phyloP scores from a whole-genome alignment of 2,888 invertebrate genomes.

The Glyphotaelius pellucidus region DNA sequence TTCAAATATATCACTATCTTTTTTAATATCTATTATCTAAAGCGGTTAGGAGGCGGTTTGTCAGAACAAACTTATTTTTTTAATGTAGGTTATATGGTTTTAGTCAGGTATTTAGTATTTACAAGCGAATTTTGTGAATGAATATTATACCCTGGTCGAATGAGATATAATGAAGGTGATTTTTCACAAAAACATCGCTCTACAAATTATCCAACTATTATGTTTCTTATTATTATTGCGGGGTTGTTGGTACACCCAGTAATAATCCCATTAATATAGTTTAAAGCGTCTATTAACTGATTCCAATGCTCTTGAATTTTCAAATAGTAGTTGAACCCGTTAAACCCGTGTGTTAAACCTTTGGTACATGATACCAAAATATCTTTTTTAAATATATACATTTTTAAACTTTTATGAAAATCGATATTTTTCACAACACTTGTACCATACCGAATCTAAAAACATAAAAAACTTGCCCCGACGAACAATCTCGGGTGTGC shows the following conservation, averaged over 20 bases:
- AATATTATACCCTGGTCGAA: background rate
- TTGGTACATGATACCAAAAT: background rate
- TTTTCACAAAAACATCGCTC: too few relatives aligned
- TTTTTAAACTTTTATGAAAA: background rate
- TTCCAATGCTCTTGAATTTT: background rate
- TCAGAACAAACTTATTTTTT: too few relatives aligned
- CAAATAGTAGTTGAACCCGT: background rate
- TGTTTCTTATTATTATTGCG: too few relatives aligned
- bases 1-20: background rate
- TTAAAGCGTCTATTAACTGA: background rate
- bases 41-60: too few relatives aligned
- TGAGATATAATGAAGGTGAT: background rate
- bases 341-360: background rate
- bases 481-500: background rate
- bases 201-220: too few relatives aligned
- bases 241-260: background rate
- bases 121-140: too few relatives aligned
- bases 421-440: background rate
- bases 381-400: too few relatives aligned
- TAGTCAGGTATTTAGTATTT: too few relatives aligned
- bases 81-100: too few relatives aligned
- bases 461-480: background rate
- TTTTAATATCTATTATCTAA: too few relatives aligned
- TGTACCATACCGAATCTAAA: background rate
- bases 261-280: background rate